These are phyloP conservation scores for Siniperca scherzeri DNA, from an alignment of 2,797 vertebrate genomes.

Conservation along the genomic window DNA sequence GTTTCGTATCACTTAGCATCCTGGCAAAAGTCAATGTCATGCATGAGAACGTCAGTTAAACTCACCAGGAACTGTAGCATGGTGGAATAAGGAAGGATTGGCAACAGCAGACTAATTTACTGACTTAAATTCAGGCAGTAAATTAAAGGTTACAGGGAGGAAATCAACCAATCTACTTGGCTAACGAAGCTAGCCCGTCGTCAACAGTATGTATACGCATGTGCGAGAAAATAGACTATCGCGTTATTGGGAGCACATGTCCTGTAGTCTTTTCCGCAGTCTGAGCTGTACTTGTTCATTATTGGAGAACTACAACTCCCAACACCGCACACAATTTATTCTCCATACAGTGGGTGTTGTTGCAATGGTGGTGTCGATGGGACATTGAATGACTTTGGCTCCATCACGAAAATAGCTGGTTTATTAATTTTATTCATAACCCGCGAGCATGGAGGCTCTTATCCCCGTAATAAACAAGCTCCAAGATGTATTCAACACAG, in stretches of 20 bases:
- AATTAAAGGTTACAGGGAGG: not conserved
- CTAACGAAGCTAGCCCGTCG: constrained; percentile 27
- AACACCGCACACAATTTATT: fast-evolving
- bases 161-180: not conserved
- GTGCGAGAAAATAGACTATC: constrained; percentile 35
- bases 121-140: not conserved
- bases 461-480: constrained; percentile 99
- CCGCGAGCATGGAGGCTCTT: constrained; percentile 92
- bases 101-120: not conserved
- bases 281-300: fast-evolving
- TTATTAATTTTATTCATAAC: constrained; percentile 49
- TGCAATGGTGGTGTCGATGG: constrained; percentile 82
- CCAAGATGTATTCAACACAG: constrained; percentile 98
- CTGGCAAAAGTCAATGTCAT: not conserved
- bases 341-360: constrained; percentile 48
- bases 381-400: constrained; percentile 91
- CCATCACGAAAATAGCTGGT: constrained; percentile 68
- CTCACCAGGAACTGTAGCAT: constrained; percentile 88
- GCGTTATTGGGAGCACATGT: fast-evolving
- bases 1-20: constrained; percentile 12
- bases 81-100: constrained; percentile 3
- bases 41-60: not conserved
- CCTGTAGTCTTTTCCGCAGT: constrained; percentile 53
- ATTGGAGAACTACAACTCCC: constrained; percentile 73
- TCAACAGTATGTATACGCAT: constrained; percentile 41